Evolutionary conservation across 2,888 invertebrate species (phyloP).

Genomic region (Macrosoma leucophasiata): DNA sequence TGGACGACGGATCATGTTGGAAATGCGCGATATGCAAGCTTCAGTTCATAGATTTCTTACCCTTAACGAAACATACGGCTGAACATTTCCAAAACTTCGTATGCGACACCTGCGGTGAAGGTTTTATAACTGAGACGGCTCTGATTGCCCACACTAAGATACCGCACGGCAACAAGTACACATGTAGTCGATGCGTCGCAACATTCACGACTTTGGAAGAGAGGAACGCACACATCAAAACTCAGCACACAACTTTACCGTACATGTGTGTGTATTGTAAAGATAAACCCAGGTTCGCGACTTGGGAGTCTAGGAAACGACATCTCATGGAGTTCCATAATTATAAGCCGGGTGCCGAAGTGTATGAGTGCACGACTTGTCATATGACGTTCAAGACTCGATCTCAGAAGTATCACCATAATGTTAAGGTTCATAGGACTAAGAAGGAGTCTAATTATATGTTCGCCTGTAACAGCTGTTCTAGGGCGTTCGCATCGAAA

Average conservation of each 20-base stretch:
- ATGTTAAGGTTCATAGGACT: conserved; percentile 60
- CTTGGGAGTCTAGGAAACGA: conserved; percentile 60
- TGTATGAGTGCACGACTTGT: conserved; percentile 66
- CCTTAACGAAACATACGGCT: conserved; percentile 57
- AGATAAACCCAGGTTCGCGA: conserved; percentile 62
- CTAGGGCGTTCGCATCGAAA: conserved; percentile 68
- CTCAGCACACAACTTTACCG: conserved; percentile 56
- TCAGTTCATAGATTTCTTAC: conserved; percentile 58
- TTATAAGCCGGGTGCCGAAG: conserved; percentile 59
- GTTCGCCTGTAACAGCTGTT: conserved; percentile 67
- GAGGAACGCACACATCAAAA: conserved; percentile 56
- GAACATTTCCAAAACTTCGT: conserved; percentile 67
- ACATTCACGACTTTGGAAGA: conserved; percentile 61
- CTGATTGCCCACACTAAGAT: conserved; percentile 55
- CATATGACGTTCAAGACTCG: conserved; percentile 66
- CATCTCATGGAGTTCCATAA: conserved; percentile 67
- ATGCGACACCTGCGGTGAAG: conserved; percentile 65
- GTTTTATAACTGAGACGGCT: conserved; percentile 62
- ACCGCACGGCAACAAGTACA: conserved; percentile 63
- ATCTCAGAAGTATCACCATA: conserved; percentile 66
- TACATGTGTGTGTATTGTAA: conserved; percentile 66
- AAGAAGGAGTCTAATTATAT: conserved; percentile 64
- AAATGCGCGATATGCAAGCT: conserved; percentile 61
- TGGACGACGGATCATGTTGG: conserved; percentile 60
- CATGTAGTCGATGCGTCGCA: conserved; percentile 60